phyloP scores from a whole-genome alignment of 2,888 invertebrate species.

The Rotaria macrura region DNA sequence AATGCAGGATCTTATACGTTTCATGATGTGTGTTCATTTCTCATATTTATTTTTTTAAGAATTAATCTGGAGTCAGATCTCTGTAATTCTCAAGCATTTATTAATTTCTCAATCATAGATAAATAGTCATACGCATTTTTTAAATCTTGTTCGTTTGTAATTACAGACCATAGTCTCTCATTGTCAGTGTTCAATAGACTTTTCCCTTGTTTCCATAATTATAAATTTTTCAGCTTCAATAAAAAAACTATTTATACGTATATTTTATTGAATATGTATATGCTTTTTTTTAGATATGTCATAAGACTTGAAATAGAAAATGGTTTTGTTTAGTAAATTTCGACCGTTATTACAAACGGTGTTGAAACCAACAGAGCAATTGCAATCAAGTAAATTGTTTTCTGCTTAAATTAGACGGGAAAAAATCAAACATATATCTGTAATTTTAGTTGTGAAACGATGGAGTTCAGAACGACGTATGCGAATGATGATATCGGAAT shows the following conservation, averaged over 20 bases:
- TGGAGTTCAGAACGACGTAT: neutral
- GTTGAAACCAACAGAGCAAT: neutral
- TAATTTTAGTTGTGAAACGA: neutral
- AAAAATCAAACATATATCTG: neutral
- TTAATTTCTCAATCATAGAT: too few species aligned
- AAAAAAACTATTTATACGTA: neutral
- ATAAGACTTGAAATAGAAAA: neutral
- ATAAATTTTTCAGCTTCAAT: neutral
- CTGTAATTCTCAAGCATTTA: too few species aligned
- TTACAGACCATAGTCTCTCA: too few species aligned
- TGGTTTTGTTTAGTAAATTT: conserved; percentile 15
- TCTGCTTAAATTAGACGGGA: neutral
- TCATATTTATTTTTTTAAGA: too few species aligned
- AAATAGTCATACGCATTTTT: too few species aligned
- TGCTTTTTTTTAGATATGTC: neutral
- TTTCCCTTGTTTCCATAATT: neutral
- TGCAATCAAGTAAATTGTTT: neutral
- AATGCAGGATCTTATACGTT: too few species aligned
- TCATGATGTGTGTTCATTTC: too few species aligned
- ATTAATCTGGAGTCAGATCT: too few species aligned
- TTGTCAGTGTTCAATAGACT: too few species aligned
- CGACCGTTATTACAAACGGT: conserved; percentile 15
- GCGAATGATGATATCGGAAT: neutral
- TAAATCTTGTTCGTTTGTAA: too few species aligned
- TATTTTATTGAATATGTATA: neutral